A percentile compares a stretch with the other conserved stretches of the same genome.
phyloP scores from a whole-genome alignment of 92 coral and sea anemone genomes.

The Scolanthus callimorphus region DNA sequence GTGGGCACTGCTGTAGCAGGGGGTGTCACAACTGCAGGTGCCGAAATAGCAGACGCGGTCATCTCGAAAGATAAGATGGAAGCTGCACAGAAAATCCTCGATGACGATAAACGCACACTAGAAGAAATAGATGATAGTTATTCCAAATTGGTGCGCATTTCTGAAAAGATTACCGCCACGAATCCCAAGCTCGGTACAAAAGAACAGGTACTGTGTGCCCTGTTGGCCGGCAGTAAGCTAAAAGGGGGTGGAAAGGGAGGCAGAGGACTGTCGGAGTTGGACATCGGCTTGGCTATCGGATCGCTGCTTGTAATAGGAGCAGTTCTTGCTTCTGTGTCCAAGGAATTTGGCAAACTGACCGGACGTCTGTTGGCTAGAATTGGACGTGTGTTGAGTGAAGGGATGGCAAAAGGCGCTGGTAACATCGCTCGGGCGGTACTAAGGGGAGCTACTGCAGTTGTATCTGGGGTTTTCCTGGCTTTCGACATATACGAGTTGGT shows the following conservation, averaged over 20 bases:
- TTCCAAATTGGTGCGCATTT: background rate
- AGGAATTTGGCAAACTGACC: background rate
- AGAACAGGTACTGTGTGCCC: background rate
- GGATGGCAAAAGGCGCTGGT: background rate
- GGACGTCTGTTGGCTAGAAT: background rate
- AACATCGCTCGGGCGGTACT: background rate
- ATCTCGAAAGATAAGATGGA: background rate
- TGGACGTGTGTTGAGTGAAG: background rate
- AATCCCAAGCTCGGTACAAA: constrained; percentile 3
- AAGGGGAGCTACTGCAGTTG: background rate
- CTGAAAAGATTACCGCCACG: background rate
- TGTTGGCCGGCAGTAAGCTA: background rate
- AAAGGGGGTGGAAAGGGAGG: background rate
- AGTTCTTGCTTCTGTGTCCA: background rate
- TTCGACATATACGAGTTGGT: constrained; percentile 3
- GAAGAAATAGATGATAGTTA: background rate
- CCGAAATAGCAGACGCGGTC: background rate
- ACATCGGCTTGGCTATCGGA: background rate
- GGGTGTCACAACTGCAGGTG: background rate
- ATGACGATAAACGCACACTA: background rate
- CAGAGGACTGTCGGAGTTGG: background rate
- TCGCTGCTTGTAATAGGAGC: background rate
- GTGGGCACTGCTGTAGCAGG: background rate
- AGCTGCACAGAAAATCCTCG: background rate
- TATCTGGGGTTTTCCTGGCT: background rate